Evolutionary conservation across 2,113 vertebrate species (phyloP), one percentile per base, ranked within the genome.

Genomic region (Platysteira castanea): DNA sequence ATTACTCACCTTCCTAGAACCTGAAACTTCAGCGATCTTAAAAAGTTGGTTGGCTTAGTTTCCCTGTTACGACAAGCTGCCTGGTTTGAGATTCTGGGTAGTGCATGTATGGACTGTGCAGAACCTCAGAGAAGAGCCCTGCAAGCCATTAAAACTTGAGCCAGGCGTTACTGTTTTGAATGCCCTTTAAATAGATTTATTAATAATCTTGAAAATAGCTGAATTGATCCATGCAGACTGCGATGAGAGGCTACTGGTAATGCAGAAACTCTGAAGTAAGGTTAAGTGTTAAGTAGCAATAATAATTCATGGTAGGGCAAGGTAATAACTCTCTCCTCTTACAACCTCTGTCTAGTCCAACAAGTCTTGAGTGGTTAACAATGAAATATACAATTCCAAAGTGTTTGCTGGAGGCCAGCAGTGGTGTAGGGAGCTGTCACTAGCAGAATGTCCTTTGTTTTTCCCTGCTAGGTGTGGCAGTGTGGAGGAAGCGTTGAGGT

Each of bases 401-500:
- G 42, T 52, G 31, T 52, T 86, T 89, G 57, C 30, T 50, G 7
- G 77, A 57, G 74, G n/a, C 13, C 17, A 35, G 41, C 24, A 77
- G 44, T 19, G 60, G 12, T 73, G 18, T 5, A 19, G n/a, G 39
- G 52, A 53, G n/a, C n/a, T 91, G 46, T 76, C 39, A 53, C 39
- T 8, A 87, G n/a, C 88, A 84, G 41, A 35, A 9, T 79, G 21
- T 75, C 23, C n/a, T 54, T 49, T 7, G 0, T 56, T 65, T 69
- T 42, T 60, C 49, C 35, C 52, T 77, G 41, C 50, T 71, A 99
- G 99, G 99, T 99, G 24, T 99, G 99, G 99, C 99, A 99, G 61
- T 99, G 99, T 89, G 99, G 99, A 2, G 99, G 99, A 44, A 99
- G 99, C 0, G 99, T 99, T 9, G 99, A 99, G 97, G 99, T 99